Evolutionary conservation across 1,140 invertebrate species (phyloP).

Genomic region (Diabrotica undecimpunctata): DNA sequence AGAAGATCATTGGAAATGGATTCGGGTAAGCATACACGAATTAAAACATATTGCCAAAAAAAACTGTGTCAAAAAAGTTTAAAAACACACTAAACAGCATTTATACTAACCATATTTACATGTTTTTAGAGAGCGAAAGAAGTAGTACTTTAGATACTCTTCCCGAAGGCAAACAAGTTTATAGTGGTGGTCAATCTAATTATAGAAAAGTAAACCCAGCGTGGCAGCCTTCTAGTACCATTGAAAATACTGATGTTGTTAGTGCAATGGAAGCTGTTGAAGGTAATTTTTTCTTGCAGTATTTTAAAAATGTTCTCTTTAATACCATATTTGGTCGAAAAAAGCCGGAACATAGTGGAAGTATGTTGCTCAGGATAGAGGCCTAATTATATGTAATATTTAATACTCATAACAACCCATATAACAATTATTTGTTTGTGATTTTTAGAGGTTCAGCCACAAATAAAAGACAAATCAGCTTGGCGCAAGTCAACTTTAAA

Average conservation of each 20-base stretch:
- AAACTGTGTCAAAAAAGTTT: background rate
- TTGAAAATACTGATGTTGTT: constrained; percentile 79
- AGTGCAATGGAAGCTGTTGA: constrained; percentile 82
- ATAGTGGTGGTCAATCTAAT: constrained; percentile 42
- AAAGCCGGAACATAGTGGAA: no score
- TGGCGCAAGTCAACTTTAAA: constrained; percentile 73
- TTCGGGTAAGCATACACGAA: constrained; percentile 56
- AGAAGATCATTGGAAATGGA: constrained; percentile 75
- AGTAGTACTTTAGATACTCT: constrained; percentile 64
- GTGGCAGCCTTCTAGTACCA: constrained; percentile 71
- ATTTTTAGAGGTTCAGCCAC: constrained; percentile 64
- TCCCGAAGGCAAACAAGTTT: constrained; percentile 60
- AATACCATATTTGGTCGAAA: no score
- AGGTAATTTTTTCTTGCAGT: constrained; percentile 51
- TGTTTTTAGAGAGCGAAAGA: constrained; percentile 66
- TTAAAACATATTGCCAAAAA: background rate
- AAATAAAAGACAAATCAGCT: constrained; percentile 70
- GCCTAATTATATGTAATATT: no score
- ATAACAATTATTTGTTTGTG: background rate
- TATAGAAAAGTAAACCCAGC: constrained; percentile 69
- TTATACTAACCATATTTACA: background rate
- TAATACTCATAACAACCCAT: no score
- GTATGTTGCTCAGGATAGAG: no score
- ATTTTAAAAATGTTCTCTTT: background rate
- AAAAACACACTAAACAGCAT: no score